phyloP scores from a whole-genome alignment of 2,888 invertebrate species.

The Troilus luridus region DNA sequence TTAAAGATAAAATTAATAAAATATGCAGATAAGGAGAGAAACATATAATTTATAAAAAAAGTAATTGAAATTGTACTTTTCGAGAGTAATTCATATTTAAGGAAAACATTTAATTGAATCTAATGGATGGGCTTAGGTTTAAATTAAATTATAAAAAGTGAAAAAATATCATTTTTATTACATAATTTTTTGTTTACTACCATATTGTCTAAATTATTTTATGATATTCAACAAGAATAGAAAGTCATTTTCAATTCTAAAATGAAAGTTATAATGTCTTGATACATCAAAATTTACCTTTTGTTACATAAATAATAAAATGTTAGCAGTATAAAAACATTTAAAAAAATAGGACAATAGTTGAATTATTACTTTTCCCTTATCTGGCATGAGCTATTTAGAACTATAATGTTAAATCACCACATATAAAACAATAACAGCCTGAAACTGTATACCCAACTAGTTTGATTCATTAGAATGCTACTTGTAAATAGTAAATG shows the following conservation, averaged over 20 bases:
- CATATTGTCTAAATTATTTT: slow-evolving; percentile 44
- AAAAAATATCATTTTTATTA: slow-evolving; percentile 21
- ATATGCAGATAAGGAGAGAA: background rate
- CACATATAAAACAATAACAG: background rate
- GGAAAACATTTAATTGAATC: background rate
- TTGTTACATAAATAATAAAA: background rate
- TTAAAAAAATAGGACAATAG: background rate
- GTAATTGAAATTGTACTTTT: background rate
- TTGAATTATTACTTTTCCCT: background rate
- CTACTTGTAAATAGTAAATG: background rate
- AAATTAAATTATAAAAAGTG: slow-evolving; percentile 9
- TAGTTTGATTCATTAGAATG: background rate
- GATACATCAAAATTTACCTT: background rate
- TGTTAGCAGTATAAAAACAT: background rate
- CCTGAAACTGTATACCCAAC: background rate
- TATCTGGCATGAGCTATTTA: background rate
- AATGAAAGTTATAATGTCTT: slow-evolving; percentile 3
- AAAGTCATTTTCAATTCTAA: background rate
- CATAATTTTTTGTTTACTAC: background rate
- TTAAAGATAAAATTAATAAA: background rate
- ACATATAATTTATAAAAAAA: background rate
- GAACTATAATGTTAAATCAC: background rate
- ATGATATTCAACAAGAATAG: background rate
- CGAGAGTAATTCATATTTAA: background rate
- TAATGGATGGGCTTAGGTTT: background rate